Evolutionary conservation across 1,140 invertebrate genomes (phyloP).

Genomic region (Camponotus floridanus): DNA sequence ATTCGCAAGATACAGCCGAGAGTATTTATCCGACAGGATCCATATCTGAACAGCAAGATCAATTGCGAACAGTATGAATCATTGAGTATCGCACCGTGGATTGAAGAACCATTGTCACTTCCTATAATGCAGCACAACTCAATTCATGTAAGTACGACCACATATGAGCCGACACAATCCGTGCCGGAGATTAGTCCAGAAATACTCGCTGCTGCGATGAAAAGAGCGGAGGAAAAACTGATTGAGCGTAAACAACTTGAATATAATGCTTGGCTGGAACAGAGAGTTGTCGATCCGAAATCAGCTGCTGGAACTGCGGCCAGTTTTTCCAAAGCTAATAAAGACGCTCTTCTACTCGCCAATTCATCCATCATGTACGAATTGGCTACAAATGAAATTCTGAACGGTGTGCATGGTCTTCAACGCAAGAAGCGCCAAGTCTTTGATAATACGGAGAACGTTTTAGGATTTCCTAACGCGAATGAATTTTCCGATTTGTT

Average conservation of each 20-base stretch:
- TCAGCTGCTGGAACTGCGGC: conserved; percentile 94
- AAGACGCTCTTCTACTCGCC: conserved; percentile 92
- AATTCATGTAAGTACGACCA: conserved; percentile 74
- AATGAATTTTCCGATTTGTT: conserved; percentile 91
- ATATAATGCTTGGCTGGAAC: conserved; percentile 91
- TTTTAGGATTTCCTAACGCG: conserved; percentile 88
- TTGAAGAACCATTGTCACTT: conserved; percentile 85
- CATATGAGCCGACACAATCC: conserved; percentile 13
- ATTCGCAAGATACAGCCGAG: conserved; percentile 91
- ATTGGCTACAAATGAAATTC: conserved; percentile 93
- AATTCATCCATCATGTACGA: conserved; percentile 96
- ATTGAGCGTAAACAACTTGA: conserved; percentile 91
- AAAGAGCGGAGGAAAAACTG: conserved; percentile 91
- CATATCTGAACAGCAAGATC: conserved; percentile 94
- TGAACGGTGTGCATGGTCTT: conserved; percentile 89
- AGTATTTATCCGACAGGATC: conserved; percentile 95
- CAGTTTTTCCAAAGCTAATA: conserved; percentile 95
- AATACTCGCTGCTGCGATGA: conserved; percentile 88
- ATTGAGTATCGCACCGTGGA: conserved; percentile 89
- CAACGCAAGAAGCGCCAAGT: conserved; percentile 90
- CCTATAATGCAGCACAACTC: conserved; percentile 83
- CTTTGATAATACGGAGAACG: conserved; percentile 89
- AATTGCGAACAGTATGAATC: conserved; percentile 90
- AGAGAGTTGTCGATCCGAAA: conserved; percentile 91
- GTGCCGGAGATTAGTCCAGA: conserved; percentile 84